Percentiles rank a stretch among this genome's conserved stretches.
phyloP scores from a whole-genome alignment of 2,797 vertebrate species.

The Mergus octosetaceus region DNA sequence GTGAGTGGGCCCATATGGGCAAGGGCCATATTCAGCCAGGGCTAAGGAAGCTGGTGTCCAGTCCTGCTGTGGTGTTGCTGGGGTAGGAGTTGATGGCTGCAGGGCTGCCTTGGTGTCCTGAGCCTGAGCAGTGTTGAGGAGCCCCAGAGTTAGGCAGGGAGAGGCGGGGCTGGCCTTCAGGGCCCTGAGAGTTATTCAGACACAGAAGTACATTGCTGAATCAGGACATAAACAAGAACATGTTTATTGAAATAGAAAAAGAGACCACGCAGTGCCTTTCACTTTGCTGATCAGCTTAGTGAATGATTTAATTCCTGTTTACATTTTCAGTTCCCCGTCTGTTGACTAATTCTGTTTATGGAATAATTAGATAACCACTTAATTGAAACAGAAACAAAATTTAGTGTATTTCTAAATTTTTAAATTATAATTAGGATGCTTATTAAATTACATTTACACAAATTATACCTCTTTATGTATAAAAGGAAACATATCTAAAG shows the following conservation, averaged over 20 bases:
- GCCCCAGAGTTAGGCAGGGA: fast-evolving
- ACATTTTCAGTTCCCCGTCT: neutral
- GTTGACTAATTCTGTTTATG: constrained; percentile 47
- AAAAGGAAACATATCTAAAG: constrained; percentile 23
- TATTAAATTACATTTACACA: constrained; percentile 54
- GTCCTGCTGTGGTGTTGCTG: fast-evolving
- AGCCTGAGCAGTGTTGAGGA: neutral
- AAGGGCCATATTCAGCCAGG: fast-evolving
- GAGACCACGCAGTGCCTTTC: neutral
- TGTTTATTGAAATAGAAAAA: neutral
- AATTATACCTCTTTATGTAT: constrained; percentile 44
- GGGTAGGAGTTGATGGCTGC: fast-evolving
- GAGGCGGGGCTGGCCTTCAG: fast-evolving
- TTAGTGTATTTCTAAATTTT: constrained; percentile 32
- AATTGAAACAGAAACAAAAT: constrained; percentile 64
- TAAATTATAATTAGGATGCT: constrained; percentile 54
- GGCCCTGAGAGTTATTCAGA: neutral
- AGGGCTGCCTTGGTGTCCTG: fast-evolving
- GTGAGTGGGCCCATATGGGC: fast-evolving
- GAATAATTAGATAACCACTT: constrained; percentile 50
- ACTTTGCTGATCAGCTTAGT: neutral
- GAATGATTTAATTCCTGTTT: constrained; percentile 8
- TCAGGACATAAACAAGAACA: neutral
- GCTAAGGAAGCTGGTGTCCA: neutral
- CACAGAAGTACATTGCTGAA: neutral